Evolutionary conservation across 2,113 vertebrate species (phyloP).

Genomic region (Tichodroma muraria): DNA sequence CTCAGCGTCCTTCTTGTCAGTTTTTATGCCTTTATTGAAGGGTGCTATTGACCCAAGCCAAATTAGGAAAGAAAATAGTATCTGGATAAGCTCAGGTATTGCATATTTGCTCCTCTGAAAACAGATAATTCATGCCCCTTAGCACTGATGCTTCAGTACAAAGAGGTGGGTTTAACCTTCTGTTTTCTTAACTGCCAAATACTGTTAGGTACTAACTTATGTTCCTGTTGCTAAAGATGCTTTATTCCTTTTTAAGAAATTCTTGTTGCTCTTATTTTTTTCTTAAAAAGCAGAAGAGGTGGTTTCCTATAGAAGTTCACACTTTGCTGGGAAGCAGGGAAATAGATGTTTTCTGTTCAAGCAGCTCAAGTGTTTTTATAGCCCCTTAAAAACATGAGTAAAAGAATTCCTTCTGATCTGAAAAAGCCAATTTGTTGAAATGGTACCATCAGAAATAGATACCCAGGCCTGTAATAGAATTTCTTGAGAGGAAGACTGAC

Average conservation of each 20-base stretch:
- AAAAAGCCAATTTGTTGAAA: background rate
- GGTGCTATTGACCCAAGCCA: background rate
- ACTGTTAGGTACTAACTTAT: background rate
- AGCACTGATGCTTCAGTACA: background rate
- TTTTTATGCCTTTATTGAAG: background rate
- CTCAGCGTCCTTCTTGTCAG: background rate
- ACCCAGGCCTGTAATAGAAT: background rate
- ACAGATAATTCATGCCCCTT: background rate
- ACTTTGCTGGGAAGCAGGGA: background rate
- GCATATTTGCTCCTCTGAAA: background rate
- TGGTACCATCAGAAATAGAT: background rate
- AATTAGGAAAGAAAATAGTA: background rate
- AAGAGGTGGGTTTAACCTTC: background rate
- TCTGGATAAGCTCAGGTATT: background rate
- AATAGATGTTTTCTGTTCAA: background rate
- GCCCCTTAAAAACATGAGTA: background rate
- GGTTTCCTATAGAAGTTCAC: background rate
- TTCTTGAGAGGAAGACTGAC: background rate
- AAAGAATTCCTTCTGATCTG: background rate
- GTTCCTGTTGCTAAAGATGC: background rate
- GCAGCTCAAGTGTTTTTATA: background rate
- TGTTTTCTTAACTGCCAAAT: background rate
- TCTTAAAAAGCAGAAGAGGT: background rate
- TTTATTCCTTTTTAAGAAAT: background rate
- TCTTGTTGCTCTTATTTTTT: background rate